Percentiles rank a stretch among this genome's conserved stretches.
phyloP scores from a whole-genome alignment of 2,888 invertebrate genomes.

The Neelides folsomi region DNA sequence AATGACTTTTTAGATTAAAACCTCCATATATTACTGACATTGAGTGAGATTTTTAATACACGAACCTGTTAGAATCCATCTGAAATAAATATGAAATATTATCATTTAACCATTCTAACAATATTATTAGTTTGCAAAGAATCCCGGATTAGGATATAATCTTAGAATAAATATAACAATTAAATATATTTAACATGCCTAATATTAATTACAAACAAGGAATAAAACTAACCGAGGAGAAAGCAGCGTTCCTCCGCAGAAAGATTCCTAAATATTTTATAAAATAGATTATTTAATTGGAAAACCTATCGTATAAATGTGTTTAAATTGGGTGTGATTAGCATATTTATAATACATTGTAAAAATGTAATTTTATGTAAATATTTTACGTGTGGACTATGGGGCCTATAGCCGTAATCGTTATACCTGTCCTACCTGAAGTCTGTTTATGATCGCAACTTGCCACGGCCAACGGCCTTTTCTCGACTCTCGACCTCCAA shows the following conservation, averaged over 20 bases:
- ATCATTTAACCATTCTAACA: no score
- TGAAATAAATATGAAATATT: no score
- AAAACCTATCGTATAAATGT: not conserved
- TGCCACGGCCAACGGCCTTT: slow-evolving; percentile 91
- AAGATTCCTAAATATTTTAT: slow-evolving; percentile 53
- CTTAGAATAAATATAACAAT: no score
- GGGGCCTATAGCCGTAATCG: not conserved
- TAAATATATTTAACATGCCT: not conserved
- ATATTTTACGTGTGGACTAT: not conserved
- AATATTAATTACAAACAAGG: slow-evolving; percentile 39
- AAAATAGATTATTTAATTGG: slow-evolving; percentile 5
- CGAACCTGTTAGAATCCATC: no score
- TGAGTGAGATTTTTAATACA: no score
- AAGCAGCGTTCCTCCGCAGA: slow-evolving; percentile 75
- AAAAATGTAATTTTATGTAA: not conserved
- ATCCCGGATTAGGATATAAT: no score
- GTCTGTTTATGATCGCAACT: slow-evolving; percentile 73
- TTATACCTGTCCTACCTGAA: slow-evolving; percentile 46
- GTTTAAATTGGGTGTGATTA: not conserved
- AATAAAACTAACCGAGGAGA: slow-evolving; percentile 72
- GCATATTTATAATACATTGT: not conserved
- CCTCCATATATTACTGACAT: no score
- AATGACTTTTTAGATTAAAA: no score
- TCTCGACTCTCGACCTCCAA: slow-evolving; percentile 67
- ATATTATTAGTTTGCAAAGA: no score